These are phyloP conservation scores for Esox lucius DNA, from an alignment of 2,797 vertebrate species.

Conservation along the genomic window DNA sequence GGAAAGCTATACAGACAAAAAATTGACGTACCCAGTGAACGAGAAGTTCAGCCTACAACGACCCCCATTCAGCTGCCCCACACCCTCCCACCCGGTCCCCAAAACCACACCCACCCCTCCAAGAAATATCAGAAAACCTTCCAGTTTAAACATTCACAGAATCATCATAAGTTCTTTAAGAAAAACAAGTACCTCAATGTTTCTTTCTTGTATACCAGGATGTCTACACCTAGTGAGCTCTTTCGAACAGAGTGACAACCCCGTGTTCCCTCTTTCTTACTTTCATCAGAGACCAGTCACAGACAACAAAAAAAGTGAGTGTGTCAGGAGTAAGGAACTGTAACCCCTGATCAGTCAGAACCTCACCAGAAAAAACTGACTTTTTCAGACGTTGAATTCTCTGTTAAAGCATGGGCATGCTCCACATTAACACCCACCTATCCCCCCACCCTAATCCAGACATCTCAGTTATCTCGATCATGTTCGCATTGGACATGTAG, in stretches of 20 bases:
- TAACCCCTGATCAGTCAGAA: slow-evolving; percentile 61
- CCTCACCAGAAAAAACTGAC: slow-evolving; percentile 40
- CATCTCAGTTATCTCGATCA: slow-evolving; percentile 46
- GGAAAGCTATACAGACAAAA: slow-evolving; percentile 79
- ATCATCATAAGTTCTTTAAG: slow-evolving; percentile 81
- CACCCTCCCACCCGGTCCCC: slow-evolving; percentile 52
- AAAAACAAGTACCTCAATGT: slow-evolving; percentile 87
- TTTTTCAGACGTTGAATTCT: slow-evolving; percentile 49
- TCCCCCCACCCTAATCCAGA: not conserved
- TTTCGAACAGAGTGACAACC: slow-evolving; percentile 58
- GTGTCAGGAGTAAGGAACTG: slow-evolving; percentile 58
- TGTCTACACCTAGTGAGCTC: slow-evolving; percentile 65
- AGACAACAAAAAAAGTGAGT: slow-evolving; percentile 49
- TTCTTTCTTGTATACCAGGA: slow-evolving; percentile 65
- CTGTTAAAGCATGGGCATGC: slow-evolving; percentile 71
- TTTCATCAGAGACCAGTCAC: slow-evolving; percentile 41
- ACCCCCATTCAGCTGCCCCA: slow-evolving; percentile 45
- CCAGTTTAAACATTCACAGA: slow-evolving; percentile 93
- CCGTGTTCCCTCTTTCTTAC: slow-evolving; percentile 61
- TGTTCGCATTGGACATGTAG: slow-evolving; percentile 32
- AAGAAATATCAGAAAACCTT: slow-evolving; percentile 79
- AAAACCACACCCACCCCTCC: slow-evolving; percentile 59
- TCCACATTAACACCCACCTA: slow-evolving; percentile 25
- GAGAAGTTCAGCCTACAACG: slow-evolving; percentile 75
- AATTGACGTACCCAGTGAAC: slow-evolving; percentile 82